Evolutionary conservation across 2,797 vertebrate genomes (phyloP), one percentile per base, ranked within the genome.

Genomic region (Mastacembelus armatus): DNA sequence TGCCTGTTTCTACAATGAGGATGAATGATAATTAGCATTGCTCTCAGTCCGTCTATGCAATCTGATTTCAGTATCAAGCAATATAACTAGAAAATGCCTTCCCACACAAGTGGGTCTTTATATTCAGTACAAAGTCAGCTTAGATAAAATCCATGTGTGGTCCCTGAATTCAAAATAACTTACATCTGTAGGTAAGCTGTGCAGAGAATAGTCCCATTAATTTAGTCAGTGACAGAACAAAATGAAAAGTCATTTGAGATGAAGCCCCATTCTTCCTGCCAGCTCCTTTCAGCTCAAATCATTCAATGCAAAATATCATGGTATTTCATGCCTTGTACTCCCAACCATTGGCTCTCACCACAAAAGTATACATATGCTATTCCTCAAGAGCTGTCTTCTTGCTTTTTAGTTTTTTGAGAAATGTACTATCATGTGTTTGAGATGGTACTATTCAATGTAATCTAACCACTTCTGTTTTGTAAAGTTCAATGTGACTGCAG

Each of bases 231-330:
- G 58, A 11, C 42, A 66, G 35, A 63, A 32, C 38, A 55, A 4
- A 56, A 63, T 62, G 56, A 78, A 77, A 65, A 21, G 80, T 88
- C 85, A 63, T 92, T 92, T 90, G 87, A 90, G 88, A 92, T 91
- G 85, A 79, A 89, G 85, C 85, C 84, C 83, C 22, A 15, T 74
- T 87, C 67, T 78, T 80, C 65, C 55, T 85, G 81, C 75, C 83
- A 84, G 78, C 74, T 82, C 60, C 71, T 89, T 85, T 88, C 83
- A 89, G 85, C 87, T 80, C 79, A 88, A 88, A 91, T 91, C 81
- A 83, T 83, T 85, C 52, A 78, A 49, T 73, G 75, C 81, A 58
- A 84, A 77, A 82, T 88, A 80, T 89, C 79, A 71, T 54, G 86
- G 68, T 77, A 80, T 85, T 89, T 89, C 86, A 75, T 91, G 86